Percentiles rank a stretch among this genome's conserved stretches.
Evolutionary conservation across 2,113 vertebrate genomes (phyloP).

Genomic region (Heptranchias perlo): DNA sequence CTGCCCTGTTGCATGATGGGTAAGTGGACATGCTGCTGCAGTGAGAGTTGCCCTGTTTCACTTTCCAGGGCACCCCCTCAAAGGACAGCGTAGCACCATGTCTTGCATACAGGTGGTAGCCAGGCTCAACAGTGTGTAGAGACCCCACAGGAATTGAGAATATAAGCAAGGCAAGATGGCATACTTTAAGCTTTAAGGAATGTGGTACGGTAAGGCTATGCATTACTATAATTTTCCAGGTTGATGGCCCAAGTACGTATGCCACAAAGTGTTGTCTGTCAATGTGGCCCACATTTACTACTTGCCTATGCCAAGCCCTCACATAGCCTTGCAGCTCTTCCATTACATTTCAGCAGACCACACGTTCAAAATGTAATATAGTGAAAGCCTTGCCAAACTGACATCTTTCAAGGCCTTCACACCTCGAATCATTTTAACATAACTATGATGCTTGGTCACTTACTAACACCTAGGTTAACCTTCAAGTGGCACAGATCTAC

Average conservation of each 20-base stretch:
- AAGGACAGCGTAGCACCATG: no score
- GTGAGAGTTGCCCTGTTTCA: no score
- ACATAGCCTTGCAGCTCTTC: not conserved
- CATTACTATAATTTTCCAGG: not conserved
- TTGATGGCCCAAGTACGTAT: not conserved
- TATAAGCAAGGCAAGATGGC: no score
- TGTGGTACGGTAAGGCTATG: not conserved
- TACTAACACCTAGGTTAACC: not conserved
- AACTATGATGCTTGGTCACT: not conserved
- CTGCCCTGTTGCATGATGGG: no score
- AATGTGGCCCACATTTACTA: no score
- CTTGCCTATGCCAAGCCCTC: not conserved
- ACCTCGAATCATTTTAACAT: not conserved
- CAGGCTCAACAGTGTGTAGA: no score
- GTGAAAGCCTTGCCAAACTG: not conserved
- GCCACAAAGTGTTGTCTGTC: not conserved
- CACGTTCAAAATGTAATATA: not conserved
- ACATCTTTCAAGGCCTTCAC: not conserved
- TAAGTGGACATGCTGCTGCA: no score
- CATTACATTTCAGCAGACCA: not conserved
- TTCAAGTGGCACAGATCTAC: not conserved
- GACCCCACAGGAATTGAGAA: no score
- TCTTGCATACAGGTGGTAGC: no score
- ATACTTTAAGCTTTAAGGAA: not conserved
- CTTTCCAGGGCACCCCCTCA: no score